Evolutionary conservation across 2,888 invertebrate species (phyloP).

Genomic region (Ornithoptera priamus): DNA sequence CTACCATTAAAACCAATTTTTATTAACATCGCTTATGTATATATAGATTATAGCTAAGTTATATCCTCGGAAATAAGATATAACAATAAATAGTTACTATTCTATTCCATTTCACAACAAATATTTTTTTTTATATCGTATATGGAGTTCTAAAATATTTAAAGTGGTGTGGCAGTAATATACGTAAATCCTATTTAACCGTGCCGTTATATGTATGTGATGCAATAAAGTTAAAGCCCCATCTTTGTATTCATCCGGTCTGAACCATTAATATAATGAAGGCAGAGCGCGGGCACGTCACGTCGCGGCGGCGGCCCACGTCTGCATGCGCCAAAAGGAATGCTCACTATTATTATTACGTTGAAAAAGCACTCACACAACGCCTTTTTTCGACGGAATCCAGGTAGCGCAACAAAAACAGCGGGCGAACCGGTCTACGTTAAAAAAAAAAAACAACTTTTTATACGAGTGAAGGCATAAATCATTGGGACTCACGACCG

Average conservation of each 20-base stretch:
- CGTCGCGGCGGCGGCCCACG: slow-evolving; percentile 65
- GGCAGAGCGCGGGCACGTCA: slow-evolving; percentile 71
- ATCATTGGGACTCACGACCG: slow-evolving; percentile 73
- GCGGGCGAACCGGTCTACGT: slow-evolving; percentile 63
- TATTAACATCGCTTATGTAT: too few species aligned
- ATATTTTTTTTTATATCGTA: too few species aligned
- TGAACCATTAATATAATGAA: slow-evolving; percentile 77
- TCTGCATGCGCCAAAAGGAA: slow-evolving; percentile 76
- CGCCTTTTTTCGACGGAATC: slow-evolving; percentile 65
- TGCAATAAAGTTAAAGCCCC: slow-evolving; percentile 67
- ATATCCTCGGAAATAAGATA: too few species aligned
- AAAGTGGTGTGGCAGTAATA: neutral
- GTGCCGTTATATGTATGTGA: slow-evolving; percentile 51
- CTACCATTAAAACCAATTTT: too few species aligned
- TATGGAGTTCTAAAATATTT: too few species aligned
- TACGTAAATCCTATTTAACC: slow-evolving; percentile 28
- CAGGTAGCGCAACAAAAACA: slow-evolving; percentile 74
- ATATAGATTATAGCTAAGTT: too few species aligned
- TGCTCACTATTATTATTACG: slow-evolving; percentile 76
- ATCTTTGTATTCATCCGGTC: slow-evolving; percentile 75
- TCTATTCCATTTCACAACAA: too few species aligned
- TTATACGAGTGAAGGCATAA: slow-evolving; percentile 70
- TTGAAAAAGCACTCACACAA: slow-evolving; percentile 69
- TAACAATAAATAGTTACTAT: too few species aligned
- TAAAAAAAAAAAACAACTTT: slow-evolving; percentile 55